Percentiles rank a stretch among this genome's conserved stretches.
Evolutionary conservation across 2,113 vertebrate species (phyloP).

Genomic region (Taurulus bubalis): DNA sequence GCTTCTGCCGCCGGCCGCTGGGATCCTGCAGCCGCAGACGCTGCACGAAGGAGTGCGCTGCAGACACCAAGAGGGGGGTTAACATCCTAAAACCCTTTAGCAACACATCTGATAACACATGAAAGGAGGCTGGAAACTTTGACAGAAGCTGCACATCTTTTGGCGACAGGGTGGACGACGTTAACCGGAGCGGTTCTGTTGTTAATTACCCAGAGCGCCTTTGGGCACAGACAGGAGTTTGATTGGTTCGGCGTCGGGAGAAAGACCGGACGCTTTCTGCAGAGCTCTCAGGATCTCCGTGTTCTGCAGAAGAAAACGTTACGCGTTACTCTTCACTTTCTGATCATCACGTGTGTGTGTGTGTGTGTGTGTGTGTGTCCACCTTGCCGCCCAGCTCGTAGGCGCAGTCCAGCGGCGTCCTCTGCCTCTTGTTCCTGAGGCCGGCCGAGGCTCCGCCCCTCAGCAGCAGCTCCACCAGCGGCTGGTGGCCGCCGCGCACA

Average conservation of each 20-base stretch:
- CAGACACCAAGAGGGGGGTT: background rate
- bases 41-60: conserved; percentile 80
- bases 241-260: conserved; percentile 74
- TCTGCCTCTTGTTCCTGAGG: conserved; percentile 86
- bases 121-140: background rate
- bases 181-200: background rate
- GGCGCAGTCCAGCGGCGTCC: conserved; percentile 87
- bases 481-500: conserved; percentile 78
- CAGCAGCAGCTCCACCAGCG: conserved; percentile 89
- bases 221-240: conserved; percentile 79
- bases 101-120: background rate
- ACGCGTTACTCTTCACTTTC: no score
- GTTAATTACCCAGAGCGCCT: conserved; percentile 75
- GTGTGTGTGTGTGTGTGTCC: background rate
- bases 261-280: conserved; percentile 83
- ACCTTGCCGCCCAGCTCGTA: conserved; percentile 87
- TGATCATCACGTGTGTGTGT: background rate
- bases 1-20: conserved; percentile 82
- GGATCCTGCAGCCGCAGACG: conserved; percentile 80
- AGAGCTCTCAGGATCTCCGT: conserved; percentile 89
- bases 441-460: conserved; percentile 83
- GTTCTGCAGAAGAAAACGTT: conserved; percentile 80
- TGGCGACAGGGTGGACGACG: no score
- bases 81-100: background rate
- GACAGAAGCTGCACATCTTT: background rate